phyloP scores from a whole-genome alignment of 2,888 invertebrate genomes.

The Rotaria socialis region DNA sequence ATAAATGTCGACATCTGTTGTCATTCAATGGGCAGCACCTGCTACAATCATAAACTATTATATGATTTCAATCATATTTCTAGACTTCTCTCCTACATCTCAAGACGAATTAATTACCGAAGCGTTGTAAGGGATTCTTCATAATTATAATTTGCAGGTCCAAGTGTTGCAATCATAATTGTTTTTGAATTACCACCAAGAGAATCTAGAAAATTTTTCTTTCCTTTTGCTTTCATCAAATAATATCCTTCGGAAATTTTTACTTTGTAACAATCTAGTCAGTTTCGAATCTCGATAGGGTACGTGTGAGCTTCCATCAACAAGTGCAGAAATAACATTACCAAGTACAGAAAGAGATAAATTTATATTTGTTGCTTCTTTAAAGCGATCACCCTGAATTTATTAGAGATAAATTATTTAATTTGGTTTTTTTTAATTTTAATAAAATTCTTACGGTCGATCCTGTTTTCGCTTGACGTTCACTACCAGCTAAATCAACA shows the following conservation, averaged over 20 bases:
- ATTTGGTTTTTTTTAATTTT: not conserved
- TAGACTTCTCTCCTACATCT: no score
- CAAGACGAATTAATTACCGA: conserved; percentile 9
- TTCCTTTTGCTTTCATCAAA: not conserved
- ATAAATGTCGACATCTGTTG: no score
- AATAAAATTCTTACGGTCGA: conserved; percentile 57
- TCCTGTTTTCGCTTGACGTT: conserved; percentile 90
- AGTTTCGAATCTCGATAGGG: conserved; percentile 95
- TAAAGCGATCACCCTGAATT: conserved; percentile 39
- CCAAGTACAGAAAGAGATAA: conserved; percentile 91
- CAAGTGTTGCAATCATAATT: conserved; percentile 95
- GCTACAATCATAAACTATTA: no score
- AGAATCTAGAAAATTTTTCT: conserved; percentile 67
- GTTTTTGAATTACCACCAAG: conserved; percentile 97
- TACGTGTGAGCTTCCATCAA: conserved; percentile 90
- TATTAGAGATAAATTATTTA: conserved; percentile 61
- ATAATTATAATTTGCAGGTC: conserved; percentile 93
- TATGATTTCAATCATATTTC: no score
- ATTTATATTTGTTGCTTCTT: conserved; percentile 84
- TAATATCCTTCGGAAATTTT: no score
- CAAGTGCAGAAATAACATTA: conserved; percentile 93
- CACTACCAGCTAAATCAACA: conserved; percentile 95
- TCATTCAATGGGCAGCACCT: no score
- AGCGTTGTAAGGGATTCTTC: conserved; percentile 95
- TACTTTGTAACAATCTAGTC: conserved; percentile 77